These are phyloP conservation scores for Isaurus tuberculatus DNA, from an alignment of 92 coral and sea anemone species.

Conservation along the genomic window DNA sequence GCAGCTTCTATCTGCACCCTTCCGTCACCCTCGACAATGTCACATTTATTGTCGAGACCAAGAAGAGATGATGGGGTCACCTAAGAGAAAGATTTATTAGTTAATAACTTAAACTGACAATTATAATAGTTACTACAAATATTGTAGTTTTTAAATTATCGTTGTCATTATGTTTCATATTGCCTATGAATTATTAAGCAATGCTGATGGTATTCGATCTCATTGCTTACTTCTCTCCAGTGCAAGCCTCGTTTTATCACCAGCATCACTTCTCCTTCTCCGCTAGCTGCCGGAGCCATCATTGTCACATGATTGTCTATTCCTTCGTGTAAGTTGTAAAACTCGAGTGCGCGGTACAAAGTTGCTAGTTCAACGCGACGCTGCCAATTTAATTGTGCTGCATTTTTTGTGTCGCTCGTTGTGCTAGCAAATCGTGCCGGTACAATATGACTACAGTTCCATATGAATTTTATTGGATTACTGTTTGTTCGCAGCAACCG, in stretches of 20 bases:
- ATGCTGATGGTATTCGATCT: too few species aligned
- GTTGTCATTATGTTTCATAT: too few species aligned
- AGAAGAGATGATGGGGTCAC: constrained; percentile 75
- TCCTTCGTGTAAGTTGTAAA: constrained; percentile 36
- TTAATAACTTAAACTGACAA: too few species aligned
- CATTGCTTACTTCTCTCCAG: constrained; percentile 48
- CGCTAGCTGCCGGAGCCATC: constrained; percentile 57
- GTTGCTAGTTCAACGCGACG: constrained; percentile 47
- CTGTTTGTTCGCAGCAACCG: neutral
- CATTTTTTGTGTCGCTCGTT: neutral
- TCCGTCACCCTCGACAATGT: constrained; percentile 75
- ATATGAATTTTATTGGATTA: neutral
- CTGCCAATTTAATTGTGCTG: constrained; percentile 21
- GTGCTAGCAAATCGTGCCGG: neutral
- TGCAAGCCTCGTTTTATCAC: constrained; percentile 47
- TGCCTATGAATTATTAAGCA: too few species aligned
- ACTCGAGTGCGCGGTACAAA: constrained; percentile 35
- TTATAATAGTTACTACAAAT: too few species aligned
- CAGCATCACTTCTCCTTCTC: constrained; percentile 52
- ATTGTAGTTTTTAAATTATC: too few species aligned
- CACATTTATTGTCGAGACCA: constrained; percentile 52
- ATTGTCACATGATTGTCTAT: constrained; percentile 53
- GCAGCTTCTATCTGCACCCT: constrained; percentile 47
- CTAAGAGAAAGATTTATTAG: constrained; percentile 2
- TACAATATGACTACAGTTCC: neutral